Base-by-base conservation (phyloP, 2,797 vertebrate species). In the Podargus strigoides region DNA sequence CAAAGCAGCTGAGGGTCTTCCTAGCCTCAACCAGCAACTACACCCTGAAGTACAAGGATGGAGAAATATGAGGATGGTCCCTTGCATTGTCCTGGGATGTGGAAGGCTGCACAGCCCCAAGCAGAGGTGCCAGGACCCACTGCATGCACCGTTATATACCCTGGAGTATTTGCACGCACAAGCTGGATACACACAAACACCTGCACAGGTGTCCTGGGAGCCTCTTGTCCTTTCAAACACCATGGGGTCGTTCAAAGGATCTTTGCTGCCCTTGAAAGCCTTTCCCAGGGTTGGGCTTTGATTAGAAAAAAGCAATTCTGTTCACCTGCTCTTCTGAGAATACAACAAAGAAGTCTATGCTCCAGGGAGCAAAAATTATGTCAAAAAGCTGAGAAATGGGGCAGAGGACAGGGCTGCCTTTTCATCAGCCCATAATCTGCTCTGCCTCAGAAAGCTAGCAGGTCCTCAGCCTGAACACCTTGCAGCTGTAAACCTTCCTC, bases 361-460 rank as follows among this genome's bases (percentile, higher is more conserved):
- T 81, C 52, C 62, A 27, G 77, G 76, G 67, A 86, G 70, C 27
- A 84, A 86, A 93, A 88, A 30, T 26, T 0, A 79, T 86, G 82
- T 73, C 27, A 73, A 91, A 95, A 94, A 72, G 32, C 42, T 66
- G 63, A 85, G 82, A 94, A 96, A 92, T 42, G 41, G 79, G 44
- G 67, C 69, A 76, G 73, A 92, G 56, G 30, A 88, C 59, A 92
- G 34, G 24, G 58, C 39, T 78, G 39, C 42, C 59, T 78, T 88
- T 79, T 89, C 53, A 50, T 72, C 49, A 5, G 37, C 27, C 66
- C 55, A 3, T 63, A 42, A 60, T 73, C 55, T 84, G 62, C 64
- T 66, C 47, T 88, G 79, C 47, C 73, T 93, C 73, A 73, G 82
- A 18, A 12, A 90, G 69, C 62, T 70, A 63, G 62, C 94, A 91